phyloP scores from a whole-genome alignment of 2,888 invertebrate species.

The Meloe dianella region DNA sequence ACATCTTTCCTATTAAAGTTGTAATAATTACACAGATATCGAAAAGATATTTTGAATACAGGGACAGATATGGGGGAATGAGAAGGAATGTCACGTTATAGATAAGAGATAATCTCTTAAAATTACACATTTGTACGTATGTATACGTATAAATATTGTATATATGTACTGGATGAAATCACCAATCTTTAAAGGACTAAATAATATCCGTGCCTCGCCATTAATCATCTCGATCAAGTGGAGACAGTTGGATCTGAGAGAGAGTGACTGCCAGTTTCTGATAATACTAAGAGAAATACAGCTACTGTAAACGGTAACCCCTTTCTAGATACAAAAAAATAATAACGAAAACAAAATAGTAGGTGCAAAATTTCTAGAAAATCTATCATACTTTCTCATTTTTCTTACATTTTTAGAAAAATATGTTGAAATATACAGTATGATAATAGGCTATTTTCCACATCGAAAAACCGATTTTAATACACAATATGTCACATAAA shows the following conservation, averaged over 20 bases:
- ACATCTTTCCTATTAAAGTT: slow-evolving; percentile 10
- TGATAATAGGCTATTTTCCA: slow-evolving; percentile 60
- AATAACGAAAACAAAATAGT: too few species aligned
- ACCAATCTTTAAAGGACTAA: slow-evolving; percentile 46
- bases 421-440: slow-evolving; percentile 52
- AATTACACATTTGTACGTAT: slow-evolving; percentile 1
- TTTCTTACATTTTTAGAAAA: slow-evolving; percentile 29
- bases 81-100: slow-evolving; percentile 13
- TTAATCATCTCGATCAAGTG: slow-evolving; percentile 53
- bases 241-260: slow-evolving; percentile 47
- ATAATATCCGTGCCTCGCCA: slow-evolving; percentile 52
- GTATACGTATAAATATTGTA: slow-evolving; percentile 46
- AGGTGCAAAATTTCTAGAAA: slow-evolving; percentile 34
- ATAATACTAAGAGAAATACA: slow-evolving; percentile 40
- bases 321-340: background rate
- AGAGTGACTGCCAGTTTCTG: slow-evolving; percentile 47
- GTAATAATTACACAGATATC: slow-evolving; percentile 17
- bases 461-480: slow-evolving; percentile 60
- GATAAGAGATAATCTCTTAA: slow-evolving; percentile 25
- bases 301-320: slow-evolving; percentile 12
- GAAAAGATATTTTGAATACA: background rate
- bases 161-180: slow-evolving; percentile 35
- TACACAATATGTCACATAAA: slow-evolving; percentile 61
- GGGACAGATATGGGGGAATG: slow-evolving; percentile 12
- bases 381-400: slow-evolving; percentile 49